Percentiles rank a stretch among this genome's conserved stretches.
Evolutionary conservation across 1,140 invertebrate genomes (phyloP).

Genomic region (Calosoma granatense): DNA sequence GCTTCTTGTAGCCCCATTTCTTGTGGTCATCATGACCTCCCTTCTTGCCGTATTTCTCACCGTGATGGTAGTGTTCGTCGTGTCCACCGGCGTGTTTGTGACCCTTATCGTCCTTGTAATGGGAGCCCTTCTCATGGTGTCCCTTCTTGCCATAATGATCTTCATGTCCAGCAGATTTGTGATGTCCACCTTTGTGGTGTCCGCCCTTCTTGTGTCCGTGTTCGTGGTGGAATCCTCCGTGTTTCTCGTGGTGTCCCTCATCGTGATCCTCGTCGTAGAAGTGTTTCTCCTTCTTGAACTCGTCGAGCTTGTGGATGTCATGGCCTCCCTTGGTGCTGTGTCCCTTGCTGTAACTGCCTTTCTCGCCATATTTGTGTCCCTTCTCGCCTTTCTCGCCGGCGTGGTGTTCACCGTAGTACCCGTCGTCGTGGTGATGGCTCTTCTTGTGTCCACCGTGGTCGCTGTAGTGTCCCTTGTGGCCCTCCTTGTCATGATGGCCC

Average conservation of each 20-base stretch:
- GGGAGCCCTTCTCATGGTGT: conserved; percentile 47
- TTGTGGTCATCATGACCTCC: conserved; percentile 54
- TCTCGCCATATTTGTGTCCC: conserved; percentile 48
- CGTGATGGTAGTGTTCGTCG: conserved; percentile 53
- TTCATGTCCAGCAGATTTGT: conserved; percentile 50
- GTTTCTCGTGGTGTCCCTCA: conserved; percentile 49
- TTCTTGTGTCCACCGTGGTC: conserved; percentile 54
- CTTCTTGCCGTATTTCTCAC: conserved; percentile 55
- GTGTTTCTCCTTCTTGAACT: conserved; percentile 61
- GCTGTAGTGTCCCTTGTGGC: conserved; percentile 51
- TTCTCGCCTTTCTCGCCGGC: conserved; percentile 56
- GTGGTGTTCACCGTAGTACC: conserved; percentile 55
- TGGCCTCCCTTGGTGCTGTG: conserved; percentile 54
- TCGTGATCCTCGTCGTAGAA: conserved; percentile 56
- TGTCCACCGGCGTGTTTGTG: conserved; percentile 57
- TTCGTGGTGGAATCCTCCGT: conserved; percentile 46
- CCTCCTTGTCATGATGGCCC: conserved; percentile 55
- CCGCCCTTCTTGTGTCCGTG: conserved; percentile 47
- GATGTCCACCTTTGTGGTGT: conserved; percentile 51
- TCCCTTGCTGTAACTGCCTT: conserved; percentile 50
- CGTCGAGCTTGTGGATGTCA: conserved; percentile 58
- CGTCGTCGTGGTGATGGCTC: conserved; percentile 54
- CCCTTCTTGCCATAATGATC: conserved; percentile 50
- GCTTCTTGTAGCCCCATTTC: conserved; percentile 50
- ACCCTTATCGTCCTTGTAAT: conserved; percentile 49